Base-by-base conservation (phyloP, 2,797 vertebrate species). In the Somateria mollissima region DNA sequence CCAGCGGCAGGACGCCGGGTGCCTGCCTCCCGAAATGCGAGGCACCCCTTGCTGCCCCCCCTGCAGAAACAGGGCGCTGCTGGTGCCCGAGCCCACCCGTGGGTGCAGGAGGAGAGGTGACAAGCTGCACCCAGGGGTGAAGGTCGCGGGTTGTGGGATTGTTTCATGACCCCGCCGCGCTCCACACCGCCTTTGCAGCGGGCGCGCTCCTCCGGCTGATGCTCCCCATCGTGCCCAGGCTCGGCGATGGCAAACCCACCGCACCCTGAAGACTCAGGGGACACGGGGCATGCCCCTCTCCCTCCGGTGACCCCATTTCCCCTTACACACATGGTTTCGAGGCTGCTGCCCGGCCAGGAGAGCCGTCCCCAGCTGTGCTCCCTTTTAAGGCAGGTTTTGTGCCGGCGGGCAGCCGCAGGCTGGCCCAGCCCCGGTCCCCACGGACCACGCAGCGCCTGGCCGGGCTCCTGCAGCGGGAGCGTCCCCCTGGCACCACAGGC, bases 361-460 rank as follows among this genome's bases (percentile, higher is more conserved):
- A 56, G 87, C 34, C 0, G 2, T 20, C 49, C 76, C 56, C 87
- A 67, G 61, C 87, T 80, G 69, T 1, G 5, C 76, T 94, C 93
- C 93, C 93, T 91, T 94, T 96, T 95, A 95, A 95, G 87, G 96
- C 57, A 85, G 70, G 20, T 90, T 90, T 86, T 86, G 30, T 72
- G 70, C 54, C 0, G 0, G 25, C 2, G 0, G 2, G 84, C 53
- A 83, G 72, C 21, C 22, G 61, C n/a, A 18, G 11, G 69, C 72
- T 69, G 83, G 53, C 71, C 74, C 43, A 45, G 80, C 56, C 64
- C 43, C 10, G 30, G 37, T 0, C 0, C 87, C 93, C 54, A 54
- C 0, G 10, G 89, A 61, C 69, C 41, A 0, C 51, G 75, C 5
- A 21, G 67, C 8, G 66, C 43, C 66, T 25, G 66, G 66, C 32